phyloP scores from a whole-genome alignment of 1,140 invertebrate species.

The Listronotus oregonensis region DNA sequence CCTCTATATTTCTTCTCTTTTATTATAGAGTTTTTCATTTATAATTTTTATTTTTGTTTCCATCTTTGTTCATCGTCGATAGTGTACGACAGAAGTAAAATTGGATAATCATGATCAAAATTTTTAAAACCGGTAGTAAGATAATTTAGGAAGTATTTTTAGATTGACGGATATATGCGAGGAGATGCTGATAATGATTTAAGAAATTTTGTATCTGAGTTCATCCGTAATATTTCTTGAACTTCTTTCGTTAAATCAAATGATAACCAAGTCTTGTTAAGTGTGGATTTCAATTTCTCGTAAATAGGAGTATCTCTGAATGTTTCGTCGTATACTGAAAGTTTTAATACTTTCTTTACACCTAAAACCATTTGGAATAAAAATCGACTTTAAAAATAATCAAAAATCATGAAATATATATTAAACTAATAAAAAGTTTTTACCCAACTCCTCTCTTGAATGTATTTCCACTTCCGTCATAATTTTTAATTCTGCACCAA shows the following conservation, averaged over 20 bases:
- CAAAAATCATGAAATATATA: too few species aligned
- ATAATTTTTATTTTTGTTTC: constrained; percentile 3
- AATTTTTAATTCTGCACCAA: constrained; percentile 50
- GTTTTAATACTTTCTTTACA: constrained; percentile 42
- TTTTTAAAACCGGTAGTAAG: constrained; percentile 47
- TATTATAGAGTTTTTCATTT: constrained; percentile 9
- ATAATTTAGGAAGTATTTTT: constrained; percentile 41
- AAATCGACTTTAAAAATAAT: too few species aligned
- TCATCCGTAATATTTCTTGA: constrained; percentile 34
- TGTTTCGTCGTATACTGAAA: constrained; percentile 47
- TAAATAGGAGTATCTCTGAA: constrained; percentile 34
- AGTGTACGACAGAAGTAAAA: constrained; percentile 49
- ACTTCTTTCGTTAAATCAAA: constrained; percentile 50
- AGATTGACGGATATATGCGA: constrained; percentile 31
- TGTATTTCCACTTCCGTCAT: constrained; percentile 45
- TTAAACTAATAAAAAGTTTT: background rate
- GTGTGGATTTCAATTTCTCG: constrained; percentile 44
- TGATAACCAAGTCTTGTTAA: constrained; percentile 51
- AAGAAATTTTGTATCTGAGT: constrained; percentile 35
- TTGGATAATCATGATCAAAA: constrained; percentile 52
- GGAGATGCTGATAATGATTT: constrained; percentile 43
- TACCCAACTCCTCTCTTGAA: constrained; percentile 34
- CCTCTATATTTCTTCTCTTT: constrained; percentile 44
- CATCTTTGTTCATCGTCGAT: constrained; percentile 29
- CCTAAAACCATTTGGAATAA: constrained; percentile 25